Conservation (phyloP, 2,797 vertebrate species). For the Odontamblyopus rebecca region DNA sequence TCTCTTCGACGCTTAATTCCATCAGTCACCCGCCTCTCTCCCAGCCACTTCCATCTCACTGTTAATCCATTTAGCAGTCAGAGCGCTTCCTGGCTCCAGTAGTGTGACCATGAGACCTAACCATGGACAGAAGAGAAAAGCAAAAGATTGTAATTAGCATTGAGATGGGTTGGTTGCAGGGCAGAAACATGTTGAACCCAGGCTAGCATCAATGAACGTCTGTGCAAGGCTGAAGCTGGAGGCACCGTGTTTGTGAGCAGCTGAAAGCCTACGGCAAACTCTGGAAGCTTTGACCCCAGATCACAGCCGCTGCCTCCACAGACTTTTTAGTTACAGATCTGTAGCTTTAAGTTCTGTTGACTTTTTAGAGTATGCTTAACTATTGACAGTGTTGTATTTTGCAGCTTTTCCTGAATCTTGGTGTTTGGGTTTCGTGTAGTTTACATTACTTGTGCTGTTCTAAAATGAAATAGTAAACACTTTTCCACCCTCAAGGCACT, state of each 20-base stretch:
- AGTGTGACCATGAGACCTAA: conserved; percentile 44
- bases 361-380: not conserved
- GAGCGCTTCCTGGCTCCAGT: conserved; percentile 43
- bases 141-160: conserved; percentile 44
- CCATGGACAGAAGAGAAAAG: conserved; percentile 13
- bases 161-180: conserved; percentile 15
- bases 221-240: conserved; percentile 12
- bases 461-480: not conserved
- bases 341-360: conserved; percentile 2
- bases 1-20: conserved; percentile 69
- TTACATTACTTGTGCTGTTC: not conserved
- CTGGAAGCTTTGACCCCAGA: conserved; percentile 8
- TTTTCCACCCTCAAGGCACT: no score
- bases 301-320: conserved; percentile 9
- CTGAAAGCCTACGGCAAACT: conserved; percentile 32
- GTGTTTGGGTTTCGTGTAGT: no score
- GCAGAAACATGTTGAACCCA: conserved; percentile 16
- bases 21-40: conserved; percentile 68
- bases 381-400: not conserved
- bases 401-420: not conserved
- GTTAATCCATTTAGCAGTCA: conserved; percentile 70
- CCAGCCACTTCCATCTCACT: conserved; percentile 60
- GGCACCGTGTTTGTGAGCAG: conserved; percentile 20
- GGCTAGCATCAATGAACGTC: conserved; percentile 9
- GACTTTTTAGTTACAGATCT: not conserved